Conservation (phyloP, 2,888 invertebrate species). For the Rhaphigaster nebulosa region DNA sequence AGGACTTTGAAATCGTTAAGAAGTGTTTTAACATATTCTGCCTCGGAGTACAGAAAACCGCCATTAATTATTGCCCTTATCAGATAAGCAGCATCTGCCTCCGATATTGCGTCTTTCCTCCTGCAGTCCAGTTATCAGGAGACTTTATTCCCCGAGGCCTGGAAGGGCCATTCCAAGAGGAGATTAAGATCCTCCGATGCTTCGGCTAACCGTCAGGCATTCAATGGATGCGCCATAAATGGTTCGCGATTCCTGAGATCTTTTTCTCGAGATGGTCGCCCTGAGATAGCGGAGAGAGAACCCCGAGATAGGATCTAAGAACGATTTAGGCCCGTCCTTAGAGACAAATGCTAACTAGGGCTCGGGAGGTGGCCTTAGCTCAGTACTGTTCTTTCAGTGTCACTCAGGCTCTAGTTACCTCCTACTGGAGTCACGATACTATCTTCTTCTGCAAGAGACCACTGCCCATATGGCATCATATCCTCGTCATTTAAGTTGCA, state of each 20-base stretch:
- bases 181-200: constrained; percentile 45
- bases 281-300: neutral
- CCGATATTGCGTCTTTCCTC: constrained; percentile 4
- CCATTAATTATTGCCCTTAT: constrained; percentile 8
- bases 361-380: constrained; percentile 1
- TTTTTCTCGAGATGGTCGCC: constrained; percentile 24
- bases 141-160: neutral
- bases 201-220: neutral
- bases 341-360: constrained; percentile 48
- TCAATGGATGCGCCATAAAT: constrained; percentile 39
- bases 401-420: neutral
- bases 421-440: neutral
- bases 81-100: constrained; percentile 10
- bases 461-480: neutral
- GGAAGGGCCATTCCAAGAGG: neutral
- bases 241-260: constrained; percentile 43
- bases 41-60: neutral
- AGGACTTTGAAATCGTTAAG: neutral
- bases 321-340: neutral
- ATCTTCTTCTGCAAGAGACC: neutral
- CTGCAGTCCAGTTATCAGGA: constrained; percentile 27
- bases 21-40: neutral
- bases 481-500: neutral
- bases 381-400: neutral
- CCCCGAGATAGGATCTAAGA: constrained; percentile 39